phyloP scores from a whole-genome alignment of 2,797 vertebrate genomes.

The Agapornis canus region DNA sequence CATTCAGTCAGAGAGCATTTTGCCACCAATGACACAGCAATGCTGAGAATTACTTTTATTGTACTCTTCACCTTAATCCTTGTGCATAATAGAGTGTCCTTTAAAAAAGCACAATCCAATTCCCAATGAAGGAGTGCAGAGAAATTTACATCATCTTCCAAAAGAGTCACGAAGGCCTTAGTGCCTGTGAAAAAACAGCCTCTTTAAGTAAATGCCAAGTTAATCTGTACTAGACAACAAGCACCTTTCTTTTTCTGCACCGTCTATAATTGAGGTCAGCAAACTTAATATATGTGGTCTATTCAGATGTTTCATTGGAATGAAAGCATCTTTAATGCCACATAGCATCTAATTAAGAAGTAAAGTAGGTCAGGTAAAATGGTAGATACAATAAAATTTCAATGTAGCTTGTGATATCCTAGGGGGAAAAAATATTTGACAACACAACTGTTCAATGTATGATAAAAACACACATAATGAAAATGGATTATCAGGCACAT shows the following conservation, averaged over 20 bases:
- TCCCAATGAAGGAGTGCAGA: not conserved
- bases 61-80: not conserved
- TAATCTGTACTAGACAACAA: not conserved
- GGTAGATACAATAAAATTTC: not conserved
- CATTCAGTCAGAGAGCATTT: not conserved
- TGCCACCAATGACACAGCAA: not conserved
- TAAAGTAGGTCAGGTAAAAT: not conserved
- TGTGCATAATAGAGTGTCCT: not conserved
- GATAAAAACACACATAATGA: not conserved
- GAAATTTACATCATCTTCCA: not conserved
- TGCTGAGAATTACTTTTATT: not conserved
- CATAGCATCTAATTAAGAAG: not conserved
- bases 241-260: not conserved
- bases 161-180: not conserved
- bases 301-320: not conserved
- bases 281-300: not conserved
- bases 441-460: not conserved
- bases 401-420: not conserved
- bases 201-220: not conserved
- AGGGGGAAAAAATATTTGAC: not conserved
- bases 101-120: not conserved
- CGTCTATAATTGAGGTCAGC: not conserved
- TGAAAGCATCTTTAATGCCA: not conserved
- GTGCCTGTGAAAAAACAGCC: not conserved
- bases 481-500: not conserved